Evolutionary conservation across 2,113 vertebrate genomes (phyloP).

Genomic region (Abramis brama): DNA sequence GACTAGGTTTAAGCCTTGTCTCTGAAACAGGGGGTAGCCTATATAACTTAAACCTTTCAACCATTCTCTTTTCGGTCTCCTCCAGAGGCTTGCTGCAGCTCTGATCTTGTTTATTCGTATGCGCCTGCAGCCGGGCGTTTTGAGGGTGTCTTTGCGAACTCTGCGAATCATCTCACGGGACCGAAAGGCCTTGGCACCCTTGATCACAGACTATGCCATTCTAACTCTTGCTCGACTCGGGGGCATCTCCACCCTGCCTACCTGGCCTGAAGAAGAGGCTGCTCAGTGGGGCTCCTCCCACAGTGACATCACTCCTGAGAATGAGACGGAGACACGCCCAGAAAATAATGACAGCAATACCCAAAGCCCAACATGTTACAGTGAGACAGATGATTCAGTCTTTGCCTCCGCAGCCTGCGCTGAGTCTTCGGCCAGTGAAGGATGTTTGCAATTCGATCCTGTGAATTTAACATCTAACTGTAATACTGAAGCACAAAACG

Average conservation of each 20-base stretch:
- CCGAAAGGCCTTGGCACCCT: slow-evolving; percentile 62
- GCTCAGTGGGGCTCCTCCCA: slow-evolving; percentile 11
- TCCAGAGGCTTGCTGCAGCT: slow-evolving; percentile 65
- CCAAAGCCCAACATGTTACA: not conserved
- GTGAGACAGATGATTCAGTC: not conserved
- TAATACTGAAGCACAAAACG: not conserved
- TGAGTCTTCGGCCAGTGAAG: not conserved
- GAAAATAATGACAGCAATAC: not conserved
- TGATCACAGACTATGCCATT: slow-evolving; percentile 62
- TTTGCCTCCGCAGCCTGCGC: not conserved
- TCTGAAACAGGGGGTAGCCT: too few species aligned
- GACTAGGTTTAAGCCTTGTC: too few species aligned
- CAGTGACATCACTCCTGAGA: not conserved
- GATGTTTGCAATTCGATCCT: not conserved
- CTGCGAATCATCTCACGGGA: slow-evolving; percentile 72
- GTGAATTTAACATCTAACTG: not conserved
- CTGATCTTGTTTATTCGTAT: slow-evolving; percentile 64
- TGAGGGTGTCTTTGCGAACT: slow-evolving; percentile 61
- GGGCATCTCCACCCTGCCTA: slow-evolving; percentile 53
- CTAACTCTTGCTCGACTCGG: slow-evolving; percentile 63
- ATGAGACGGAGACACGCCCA: not conserved
- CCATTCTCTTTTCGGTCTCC: not conserved
- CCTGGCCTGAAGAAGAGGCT: slow-evolving; percentile 31
- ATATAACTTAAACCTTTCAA: not conserved
- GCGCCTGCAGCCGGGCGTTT: slow-evolving; percentile 60